phyloP scores from a whole-genome alignment of 2,888 invertebrate genomes.

The Eulithis testata region DNA sequence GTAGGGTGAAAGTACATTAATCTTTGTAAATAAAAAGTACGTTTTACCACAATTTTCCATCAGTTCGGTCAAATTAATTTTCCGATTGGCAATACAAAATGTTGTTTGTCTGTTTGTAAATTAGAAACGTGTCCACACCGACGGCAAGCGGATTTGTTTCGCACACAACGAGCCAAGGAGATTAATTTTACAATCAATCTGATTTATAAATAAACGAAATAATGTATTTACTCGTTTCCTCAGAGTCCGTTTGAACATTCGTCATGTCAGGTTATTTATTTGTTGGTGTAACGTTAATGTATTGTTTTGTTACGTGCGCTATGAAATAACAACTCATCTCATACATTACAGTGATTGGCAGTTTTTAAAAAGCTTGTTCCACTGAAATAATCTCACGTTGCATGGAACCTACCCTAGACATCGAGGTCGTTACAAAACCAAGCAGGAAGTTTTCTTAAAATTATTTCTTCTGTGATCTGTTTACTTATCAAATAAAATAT shows the following conservation, averaged over 20 bases:
- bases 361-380: no score
- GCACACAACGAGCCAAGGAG: slow-evolving; percentile 43
- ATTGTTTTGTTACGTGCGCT: no score
- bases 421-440: no score
- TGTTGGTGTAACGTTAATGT: no score
- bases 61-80: slow-evolving; percentile 27
- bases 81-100: slow-evolving; percentile 31
- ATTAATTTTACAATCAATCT: slow-evolving; percentile 47
- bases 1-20: no score
- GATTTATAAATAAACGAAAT: slow-evolving; percentile 23
- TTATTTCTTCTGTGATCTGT: no score
- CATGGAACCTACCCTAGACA: no score
- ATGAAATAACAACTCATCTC: no score
- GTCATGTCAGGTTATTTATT: neutral
- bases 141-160: slow-evolving; percentile 44
- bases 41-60: slow-evolving; percentile 7
- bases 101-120: slow-evolving; percentile 52
- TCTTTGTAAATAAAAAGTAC: neutral
- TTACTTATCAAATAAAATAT: neutral
- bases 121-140: slow-evolving; percentile 59
- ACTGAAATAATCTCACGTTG: no score
- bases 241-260: slow-evolving; percentile 4
- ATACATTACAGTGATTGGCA: no score
- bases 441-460: no score
- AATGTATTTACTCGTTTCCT: slow-evolving; percentile 1